Conservation (phyloP, 92 coral and sea anemone species). For the Epizoanthus illoricatus region DNA sequence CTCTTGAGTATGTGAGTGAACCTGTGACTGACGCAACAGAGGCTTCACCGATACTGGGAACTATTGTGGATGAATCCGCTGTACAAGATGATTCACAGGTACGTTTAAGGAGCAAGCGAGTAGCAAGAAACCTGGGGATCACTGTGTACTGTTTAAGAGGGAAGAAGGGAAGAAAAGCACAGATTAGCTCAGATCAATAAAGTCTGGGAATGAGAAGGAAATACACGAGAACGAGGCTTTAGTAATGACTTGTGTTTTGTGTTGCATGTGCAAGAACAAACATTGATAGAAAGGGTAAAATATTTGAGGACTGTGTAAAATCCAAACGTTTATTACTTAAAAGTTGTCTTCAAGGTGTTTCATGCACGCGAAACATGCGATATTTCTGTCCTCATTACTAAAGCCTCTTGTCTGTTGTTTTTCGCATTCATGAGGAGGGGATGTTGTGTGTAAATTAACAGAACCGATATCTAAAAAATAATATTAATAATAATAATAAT, state of each 20-base stretch:
- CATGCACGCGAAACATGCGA: background rate
- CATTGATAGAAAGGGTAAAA: too few relatives aligned
- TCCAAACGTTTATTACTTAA: too few relatives aligned
- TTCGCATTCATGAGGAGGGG: conserved; percentile 20
- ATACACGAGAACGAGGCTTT: conserved; percentile 29
- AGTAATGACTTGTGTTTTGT: background rate
- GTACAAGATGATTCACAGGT: conserved; percentile 45
- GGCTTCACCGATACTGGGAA: background rate
- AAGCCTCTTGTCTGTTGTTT: conserved; percentile 29
- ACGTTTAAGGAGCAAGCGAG: conserved; percentile 25
- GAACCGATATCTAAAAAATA: background rate
- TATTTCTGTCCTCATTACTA: background rate
- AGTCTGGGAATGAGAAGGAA: conserved; percentile 7
- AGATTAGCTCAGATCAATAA: background rate
- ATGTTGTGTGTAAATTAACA: background rate
- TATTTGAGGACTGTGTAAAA: background rate
- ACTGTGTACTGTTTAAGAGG: background rate
- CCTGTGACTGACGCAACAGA: background rate
- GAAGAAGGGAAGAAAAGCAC: background rate
- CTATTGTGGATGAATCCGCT: background rate
- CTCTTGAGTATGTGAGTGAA: conserved; percentile 3
- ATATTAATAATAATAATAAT: too few relatives aligned
- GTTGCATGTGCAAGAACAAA: background rate
- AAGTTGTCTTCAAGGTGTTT: too few relatives aligned
- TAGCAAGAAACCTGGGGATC: background rate